phyloP scores from a whole-genome alignment of 2,797 vertebrate genomes.

The Xerus rutilus region DNA sequence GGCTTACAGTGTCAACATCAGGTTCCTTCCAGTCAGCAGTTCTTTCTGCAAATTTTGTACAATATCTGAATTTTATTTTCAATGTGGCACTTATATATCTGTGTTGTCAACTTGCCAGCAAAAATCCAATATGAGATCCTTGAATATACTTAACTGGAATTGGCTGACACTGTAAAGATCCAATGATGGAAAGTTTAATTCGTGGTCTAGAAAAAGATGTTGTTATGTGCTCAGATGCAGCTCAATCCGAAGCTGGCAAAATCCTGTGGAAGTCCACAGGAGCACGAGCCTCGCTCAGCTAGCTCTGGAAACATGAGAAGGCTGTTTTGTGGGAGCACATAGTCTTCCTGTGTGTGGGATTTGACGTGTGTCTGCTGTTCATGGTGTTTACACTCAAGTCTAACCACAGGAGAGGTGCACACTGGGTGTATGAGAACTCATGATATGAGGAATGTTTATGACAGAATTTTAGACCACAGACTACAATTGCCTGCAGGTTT shows the following conservation, averaged over 20 bases:
- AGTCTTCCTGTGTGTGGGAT: background rate
- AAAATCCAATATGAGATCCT: background rate
- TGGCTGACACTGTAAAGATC: background rate
- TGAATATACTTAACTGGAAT: background rate
- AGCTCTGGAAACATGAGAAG: background rate
- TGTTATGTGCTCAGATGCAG: background rate
- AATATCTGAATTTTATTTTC: conserved; percentile 53
- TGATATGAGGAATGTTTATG: background rate
- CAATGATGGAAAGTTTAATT: background rate
- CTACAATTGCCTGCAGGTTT: background rate
- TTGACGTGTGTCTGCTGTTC: background rate
- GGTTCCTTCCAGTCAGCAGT: background rate
- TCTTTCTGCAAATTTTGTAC: background rate
- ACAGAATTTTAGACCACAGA: background rate
- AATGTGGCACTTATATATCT: background rate
- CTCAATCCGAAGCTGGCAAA: background rate
- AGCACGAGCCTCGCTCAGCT: background rate
- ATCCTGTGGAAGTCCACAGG: background rate
- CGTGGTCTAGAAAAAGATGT: background rate
- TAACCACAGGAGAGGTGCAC: background rate
- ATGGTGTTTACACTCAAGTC: background rate
- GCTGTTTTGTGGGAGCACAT: background rate
- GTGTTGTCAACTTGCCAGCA: background rate
- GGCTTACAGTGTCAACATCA: background rate
- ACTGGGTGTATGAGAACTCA: background rate